Evolutionary conservation across 1,140 invertebrate genomes (phyloP), one percentile per base, ranked within the genome.

Genomic region (Drosophila lacertosa): DNA sequence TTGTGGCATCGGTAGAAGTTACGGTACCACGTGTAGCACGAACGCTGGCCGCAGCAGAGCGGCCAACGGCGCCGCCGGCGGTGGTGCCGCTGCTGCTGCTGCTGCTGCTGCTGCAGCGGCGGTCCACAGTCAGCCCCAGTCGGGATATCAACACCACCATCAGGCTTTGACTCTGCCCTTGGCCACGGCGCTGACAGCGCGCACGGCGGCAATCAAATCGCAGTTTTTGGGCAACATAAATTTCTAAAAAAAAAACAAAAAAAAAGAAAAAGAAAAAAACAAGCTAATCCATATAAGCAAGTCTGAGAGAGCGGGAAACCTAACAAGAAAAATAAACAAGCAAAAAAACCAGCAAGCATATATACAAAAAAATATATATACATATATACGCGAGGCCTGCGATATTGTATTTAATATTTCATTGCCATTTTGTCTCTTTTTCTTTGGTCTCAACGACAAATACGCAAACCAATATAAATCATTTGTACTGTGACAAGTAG

Each of bases 1-100:
- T 82, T 91, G 89, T 90, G 90, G 90, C 76, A 91, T 91, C 78
- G 90, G 90, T 90, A 89, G 90, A 89, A 90, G 84, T 89, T 83
- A 90, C 72, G 84, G 84, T 83, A 77, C 80, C 77, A 83, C 84
- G 60, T 90, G 89, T 89, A 84, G 89, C 89, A 77, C 89, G 40
- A 79, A 88, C 40, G 67, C 82, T 58, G 81, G 76, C 59, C 81
- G 84, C 70, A 89, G 77, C 79, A 80, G 76, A 71, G 74, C 68
- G 22, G 64, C 67, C 15, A 57, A 65, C 42, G 74, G 67, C 26
- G 55, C 29, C 37, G 60, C 51, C 29, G 50, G 16, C 20, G 68
- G 73, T 42, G 73, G 64, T 51, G 75, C 42, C 47, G 64, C 72
- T 32, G 60, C 73, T 32, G 77, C 57, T 51, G 76, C 62, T 37